Percentiles rank a stretch among this genome's conserved stretches.
These are phyloP conservation scores for Machimus atricapillus DNA, from an alignment of 2,888 invertebrate species.

Conservation along the genomic window DNA sequence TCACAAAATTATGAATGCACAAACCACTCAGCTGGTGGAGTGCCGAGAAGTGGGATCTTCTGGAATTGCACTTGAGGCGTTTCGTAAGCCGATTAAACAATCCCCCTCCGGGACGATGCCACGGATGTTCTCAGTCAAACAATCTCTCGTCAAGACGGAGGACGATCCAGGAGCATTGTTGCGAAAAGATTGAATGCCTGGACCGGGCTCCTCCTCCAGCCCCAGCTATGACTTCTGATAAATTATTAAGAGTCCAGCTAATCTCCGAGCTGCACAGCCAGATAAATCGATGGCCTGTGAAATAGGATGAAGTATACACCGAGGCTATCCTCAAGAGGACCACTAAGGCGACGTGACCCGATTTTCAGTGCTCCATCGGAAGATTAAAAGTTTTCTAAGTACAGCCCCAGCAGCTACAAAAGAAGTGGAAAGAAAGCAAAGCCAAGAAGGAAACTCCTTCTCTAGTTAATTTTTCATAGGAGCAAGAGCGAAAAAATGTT, in stretches of 20 bases:
- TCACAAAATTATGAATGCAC: background rate
- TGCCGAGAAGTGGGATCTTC: background rate
- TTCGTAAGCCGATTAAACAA: background rate
- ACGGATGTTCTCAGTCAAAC: background rate
- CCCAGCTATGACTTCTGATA: background rate
- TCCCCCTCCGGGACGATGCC: background rate
- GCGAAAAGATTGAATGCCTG: background rate
- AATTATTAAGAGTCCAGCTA: constrained; percentile 21
- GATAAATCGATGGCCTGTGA: constrained; percentile 26
- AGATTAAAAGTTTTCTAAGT: constrained; percentile 34
- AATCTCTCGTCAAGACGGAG: background rate
- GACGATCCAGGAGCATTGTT: background rate
- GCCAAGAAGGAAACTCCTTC: constrained; percentile 7
- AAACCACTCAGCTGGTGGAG: background rate
- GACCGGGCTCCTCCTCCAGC: background rate
- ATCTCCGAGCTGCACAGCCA: background rate
- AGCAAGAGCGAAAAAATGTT: background rate
- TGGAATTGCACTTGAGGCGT: background rate
- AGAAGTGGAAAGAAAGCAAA: background rate
- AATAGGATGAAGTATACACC: constrained; percentile 19
- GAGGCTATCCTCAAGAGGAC: constrained; percentile 3
- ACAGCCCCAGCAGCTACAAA: constrained; percentile 6
- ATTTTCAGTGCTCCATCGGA: constrained; percentile 15
- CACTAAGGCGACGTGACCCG: constrained; percentile 32
- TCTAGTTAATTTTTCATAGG: constrained; percentile 27